Percentiles rank a stretch among this genome's conserved stretches.
Evolutionary conservation across 2,888 invertebrate genomes (phyloP).

Genomic region (Watsonalla binaria): DNA sequence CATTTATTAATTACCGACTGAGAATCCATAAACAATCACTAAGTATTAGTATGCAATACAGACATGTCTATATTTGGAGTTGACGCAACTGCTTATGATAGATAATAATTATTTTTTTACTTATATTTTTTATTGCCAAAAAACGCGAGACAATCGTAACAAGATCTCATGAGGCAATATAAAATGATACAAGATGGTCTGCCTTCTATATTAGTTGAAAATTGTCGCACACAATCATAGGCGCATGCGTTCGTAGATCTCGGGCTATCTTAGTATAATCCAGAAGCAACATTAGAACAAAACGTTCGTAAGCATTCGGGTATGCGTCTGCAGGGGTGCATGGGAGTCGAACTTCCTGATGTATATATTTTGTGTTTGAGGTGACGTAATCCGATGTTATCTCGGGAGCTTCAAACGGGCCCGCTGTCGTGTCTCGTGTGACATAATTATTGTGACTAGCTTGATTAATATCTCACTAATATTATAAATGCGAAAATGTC

Average conservation of each 20-base stretch:
- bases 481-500: too few species aligned
- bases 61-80: background rate
- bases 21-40: background rate
- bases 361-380: conserved; percentile 1
- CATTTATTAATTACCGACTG: background rate
- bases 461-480: conserved; percentile 13
- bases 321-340: too few species aligned
- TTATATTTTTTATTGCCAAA: background rate
- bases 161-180: background rate
- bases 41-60: background rate
- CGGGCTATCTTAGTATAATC: too few species aligned
- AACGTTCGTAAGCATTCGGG: too few species aligned
- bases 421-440: conserved; percentile 38
- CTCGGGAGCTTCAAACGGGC: conserved; percentile 32
- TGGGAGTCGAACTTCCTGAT: background rate
- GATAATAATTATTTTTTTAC: background rate
- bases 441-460: conserved; percentile 45
- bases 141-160: background rate
- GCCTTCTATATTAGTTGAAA: too few species aligned
- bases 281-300: too few species aligned
- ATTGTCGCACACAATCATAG: too few species aligned
- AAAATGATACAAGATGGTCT: too few species aligned
- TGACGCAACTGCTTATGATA: background rate
- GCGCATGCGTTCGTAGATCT: too few species aligned
- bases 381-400: conserved; percentile 21